Base-by-base conservation (phyloP, 2,113 vertebrate species). In the Entomyzon cyanotis region DNA sequence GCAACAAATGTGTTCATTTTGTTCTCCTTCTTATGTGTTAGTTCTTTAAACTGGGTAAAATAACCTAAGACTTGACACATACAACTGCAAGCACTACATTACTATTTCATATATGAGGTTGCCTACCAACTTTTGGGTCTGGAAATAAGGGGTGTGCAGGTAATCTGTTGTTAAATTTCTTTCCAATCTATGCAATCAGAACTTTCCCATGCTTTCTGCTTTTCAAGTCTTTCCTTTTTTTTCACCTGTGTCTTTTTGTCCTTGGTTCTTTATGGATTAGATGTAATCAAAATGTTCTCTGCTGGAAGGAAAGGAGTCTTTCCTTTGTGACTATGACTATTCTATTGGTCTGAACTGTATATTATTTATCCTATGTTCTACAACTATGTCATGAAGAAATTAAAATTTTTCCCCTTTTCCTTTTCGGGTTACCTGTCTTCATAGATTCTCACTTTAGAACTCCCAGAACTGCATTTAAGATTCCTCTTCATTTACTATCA, bases 221-320 rank as follows among this genome's bases (percentile, higher is more conserved):
- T 84, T 87, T 85, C 63, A 74, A 79, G 19, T 84, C 71, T 90
- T 92, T 81, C 59, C 21, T 62, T 78, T 78, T 78, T 69, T 56
- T 73, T 44, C 49, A 80, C 33, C 56, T 71, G 2, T 93, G 68
- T 93, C 52, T 91, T 58, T 95, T 30, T 96, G 81, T 80, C 64
- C 37, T 83, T 85, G 46, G 6, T 55, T 95, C n/a, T 70, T 88
- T 81, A 67, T n/a, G 33, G 56, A 41, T 76, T 77, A 89, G 23
- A 42, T 64, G 35, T 28, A 86, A 86, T 30, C 47, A 84, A 60
- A 86, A 56, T 59, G 16, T 77, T 60, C 63, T 76, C 44, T 78
- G 10, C 7, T 35, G 23, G 49, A 86, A 84, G 35, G 62, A 78
- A 73, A 76, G 65, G 9, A 86, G 33, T 64, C 24, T 92, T 93